Evolutionary conservation across 2,797 vertebrate genomes (phyloP).

Genomic region (Cirrhinus molitorella): DNA sequence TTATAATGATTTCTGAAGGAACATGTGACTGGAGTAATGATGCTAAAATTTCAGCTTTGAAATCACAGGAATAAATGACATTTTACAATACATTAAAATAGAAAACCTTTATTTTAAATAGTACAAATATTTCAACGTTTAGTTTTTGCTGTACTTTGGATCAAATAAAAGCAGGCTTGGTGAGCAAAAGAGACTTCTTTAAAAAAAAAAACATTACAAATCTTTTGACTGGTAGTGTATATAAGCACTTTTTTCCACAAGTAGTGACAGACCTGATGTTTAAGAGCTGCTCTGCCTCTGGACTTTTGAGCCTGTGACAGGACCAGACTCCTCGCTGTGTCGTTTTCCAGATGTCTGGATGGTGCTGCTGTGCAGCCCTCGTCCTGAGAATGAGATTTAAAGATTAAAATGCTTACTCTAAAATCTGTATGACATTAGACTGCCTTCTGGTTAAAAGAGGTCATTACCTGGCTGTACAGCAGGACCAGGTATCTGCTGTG

Average conservation of each 20-base stretch:
- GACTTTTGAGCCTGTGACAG: constrained; percentile 72
- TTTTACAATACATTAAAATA: no score
- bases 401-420: background rate
- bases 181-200: no score
- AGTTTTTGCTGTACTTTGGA: no score
- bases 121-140: no score
- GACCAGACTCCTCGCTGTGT: constrained; percentile 74
- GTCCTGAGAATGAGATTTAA: constrained; percentile 59
- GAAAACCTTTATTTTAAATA: no score
- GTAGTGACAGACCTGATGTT: constrained; percentile 63
- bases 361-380: constrained; percentile 65
- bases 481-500: constrained; percentile 64
- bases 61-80: no score
- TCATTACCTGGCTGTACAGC: constrained; percentile 72
- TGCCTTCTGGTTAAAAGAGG: background rate
- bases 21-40: no score
- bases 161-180: no score
- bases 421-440: background rate
- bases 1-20: no score
- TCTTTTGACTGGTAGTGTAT: no score
- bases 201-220: no score
- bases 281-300: constrained; percentile 77
- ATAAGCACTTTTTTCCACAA: background rate
- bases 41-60: no score
- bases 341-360: constrained; percentile 71